Conservation (phyloP, 2,797 vertebrate species). For the Sardinella longiceps region DNA sequence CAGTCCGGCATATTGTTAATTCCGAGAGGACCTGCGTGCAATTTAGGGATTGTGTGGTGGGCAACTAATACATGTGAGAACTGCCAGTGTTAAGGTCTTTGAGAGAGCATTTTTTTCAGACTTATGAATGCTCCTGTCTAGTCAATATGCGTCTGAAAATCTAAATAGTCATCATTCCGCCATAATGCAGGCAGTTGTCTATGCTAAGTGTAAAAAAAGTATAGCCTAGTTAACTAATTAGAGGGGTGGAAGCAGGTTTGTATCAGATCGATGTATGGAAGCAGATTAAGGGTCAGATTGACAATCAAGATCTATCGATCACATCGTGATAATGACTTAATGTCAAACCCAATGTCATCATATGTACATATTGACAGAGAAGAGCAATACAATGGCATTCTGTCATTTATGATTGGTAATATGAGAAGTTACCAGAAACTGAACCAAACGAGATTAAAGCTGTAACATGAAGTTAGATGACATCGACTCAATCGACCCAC, state of each 20-base stretch:
- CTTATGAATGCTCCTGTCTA: neutral
- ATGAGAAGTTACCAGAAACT: constrained; percentile 44
- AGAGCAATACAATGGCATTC: neutral
- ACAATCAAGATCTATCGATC: neutral
- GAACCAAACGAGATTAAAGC: constrained; percentile 46
- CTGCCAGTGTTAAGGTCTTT: neutral
- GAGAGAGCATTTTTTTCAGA: neutral
- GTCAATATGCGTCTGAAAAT: neutral
- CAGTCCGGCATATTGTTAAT: too few relatives aligned
- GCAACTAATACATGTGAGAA: neutral
- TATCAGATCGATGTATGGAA: neutral
- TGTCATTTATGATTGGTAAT: constrained; percentile 58
- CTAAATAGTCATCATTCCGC: neutral
- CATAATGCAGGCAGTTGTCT: neutral
- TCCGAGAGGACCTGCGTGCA: neutral
- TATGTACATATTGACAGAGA: neutral
- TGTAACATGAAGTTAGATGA: constrained; percentile 45
- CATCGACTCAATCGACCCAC: constrained; percentile 45
- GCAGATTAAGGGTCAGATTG: neutral
- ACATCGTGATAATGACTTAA: neutral
- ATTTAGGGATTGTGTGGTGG: neutral
- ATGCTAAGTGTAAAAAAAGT: neutral
- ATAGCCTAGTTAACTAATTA: too few relatives aligned
- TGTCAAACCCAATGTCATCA: neutral
- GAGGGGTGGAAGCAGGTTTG: too few relatives aligned